Evolutionary conservation across 1,140 invertebrate genomes (phyloP).

Genomic region (Anagrus nilaparvatae): DNA sequence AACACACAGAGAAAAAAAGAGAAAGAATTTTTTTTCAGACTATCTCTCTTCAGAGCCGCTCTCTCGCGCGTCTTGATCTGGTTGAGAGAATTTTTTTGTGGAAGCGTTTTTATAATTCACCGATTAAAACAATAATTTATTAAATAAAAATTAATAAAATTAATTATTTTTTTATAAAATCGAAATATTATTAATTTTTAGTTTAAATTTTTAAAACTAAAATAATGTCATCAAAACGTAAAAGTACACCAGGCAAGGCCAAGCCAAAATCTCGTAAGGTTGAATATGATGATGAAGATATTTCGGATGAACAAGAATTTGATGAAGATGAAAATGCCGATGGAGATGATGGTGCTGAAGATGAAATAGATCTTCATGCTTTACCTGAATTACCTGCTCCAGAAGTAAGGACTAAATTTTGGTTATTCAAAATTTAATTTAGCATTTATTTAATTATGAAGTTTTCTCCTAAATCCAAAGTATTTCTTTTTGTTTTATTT

Average conservation of each 20-base stretch:
- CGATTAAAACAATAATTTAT: no score
- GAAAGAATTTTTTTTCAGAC: no score
- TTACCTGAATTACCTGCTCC: constrained; percentile 36
- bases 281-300: constrained; percentile 40
- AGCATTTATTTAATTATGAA: constrained; percentile 10
- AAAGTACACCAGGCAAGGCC: constrained; percentile 29
- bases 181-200: no score
- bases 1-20: no score
- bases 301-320: constrained; percentile 39
- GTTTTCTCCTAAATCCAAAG: constrained; percentile 7
- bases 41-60: no score
- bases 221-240: constrained; percentile 34
- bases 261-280: constrained; percentile 34
- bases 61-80: no score
- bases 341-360: constrained; percentile 32
- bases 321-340: constrained; percentile 37
- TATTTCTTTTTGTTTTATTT: constrained; percentile 5
- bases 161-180: no score
- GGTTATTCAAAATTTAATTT: no score
- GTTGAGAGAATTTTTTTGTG: no score
- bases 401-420: no score
- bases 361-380: constrained; percentile 29
- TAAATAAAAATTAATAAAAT: no score
- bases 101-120: no score
- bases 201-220: constrained; percentile 7